Evolutionary conservation across 2,797 vertebrate species (phyloP).

Genomic region (Tenualosa thibaudeaui): DNA sequence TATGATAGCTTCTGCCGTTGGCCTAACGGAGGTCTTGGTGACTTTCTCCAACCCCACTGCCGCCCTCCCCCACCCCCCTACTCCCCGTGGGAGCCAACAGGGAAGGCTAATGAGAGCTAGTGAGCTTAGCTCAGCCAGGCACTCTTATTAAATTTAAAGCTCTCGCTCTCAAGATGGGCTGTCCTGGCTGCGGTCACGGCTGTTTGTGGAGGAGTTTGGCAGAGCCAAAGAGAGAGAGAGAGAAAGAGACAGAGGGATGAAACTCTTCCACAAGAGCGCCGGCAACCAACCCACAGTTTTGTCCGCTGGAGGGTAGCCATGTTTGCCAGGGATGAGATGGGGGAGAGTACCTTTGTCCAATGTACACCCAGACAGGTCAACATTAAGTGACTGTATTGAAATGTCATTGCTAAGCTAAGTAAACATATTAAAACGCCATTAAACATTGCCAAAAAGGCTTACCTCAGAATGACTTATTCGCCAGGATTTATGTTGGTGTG

Average conservation of each 20-base stretch:
- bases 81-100: slow-evolving; percentile 7
- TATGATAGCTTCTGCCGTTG: slow-evolving; percentile 31
- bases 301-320: background rate
- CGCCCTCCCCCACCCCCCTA: background rate
- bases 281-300: background rate
- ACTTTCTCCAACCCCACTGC: background rate
- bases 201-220: slow-evolving; percentile 40
- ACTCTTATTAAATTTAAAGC: slow-evolving; percentile 67
- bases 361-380: slow-evolving; percentile 22
- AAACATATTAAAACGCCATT: slow-evolving; percentile 21
- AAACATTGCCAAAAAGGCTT: slow-evolving; percentile 7
- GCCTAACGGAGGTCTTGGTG: slow-evolving; percentile 8
- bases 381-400: slow-evolving; percentile 20
- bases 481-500: background rate
- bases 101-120: slow-evolving; percentile 53
- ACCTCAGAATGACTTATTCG: slow-evolving; percentile 4
- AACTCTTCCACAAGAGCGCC: slow-evolving; percentile 34
- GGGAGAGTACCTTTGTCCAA: background rate
- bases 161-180: slow-evolving; percentile 48
- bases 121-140: slow-evolving; percentile 55
- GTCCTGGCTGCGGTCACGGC: slow-evolving; percentile 57
- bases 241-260: slow-evolving; percentile 48
- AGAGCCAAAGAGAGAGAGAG: slow-evolving; percentile 33
- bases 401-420: slow-evolving; percentile 26
- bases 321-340: background rate